Evolutionary conservation across 2,888 invertebrate species (phyloP), one percentile per base, ranked within the genome.

Genomic region (Nymphalis c-album): DNA sequence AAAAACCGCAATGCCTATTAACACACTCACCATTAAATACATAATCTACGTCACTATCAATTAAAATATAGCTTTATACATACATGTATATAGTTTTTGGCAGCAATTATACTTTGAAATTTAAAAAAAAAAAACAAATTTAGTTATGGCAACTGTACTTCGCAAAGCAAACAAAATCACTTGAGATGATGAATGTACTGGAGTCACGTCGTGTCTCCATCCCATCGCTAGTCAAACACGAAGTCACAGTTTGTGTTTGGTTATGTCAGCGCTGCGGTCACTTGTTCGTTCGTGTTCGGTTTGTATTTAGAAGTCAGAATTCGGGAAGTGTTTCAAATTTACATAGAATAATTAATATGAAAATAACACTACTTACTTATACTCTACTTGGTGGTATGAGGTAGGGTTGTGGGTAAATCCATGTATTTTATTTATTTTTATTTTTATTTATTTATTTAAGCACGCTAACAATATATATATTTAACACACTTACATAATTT

Each of bases 161-260:
- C 13, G 13, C 2, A 55, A 55, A 17, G 40, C 18, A 35, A 57
- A 40, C 57, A 40, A 13, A 40, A 40, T 8, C 35, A 18, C 35
- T 40, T 57, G 35, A 18, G 57, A 40, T 40, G 35, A 57, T 18
- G 57, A 18, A 57, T 40, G 57, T 57, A 57, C 57, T 18, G 13
- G 40, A 40, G 18, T 40, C 57, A 40, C 40, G 26, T n/a, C 40
- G 40, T 57, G 57, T 13, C 57, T 40, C 18, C 8, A 35, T 35
- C 18, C 35, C 31, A n/a, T 55, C 53, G 53, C 53, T 57, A 57
- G 57, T 57, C 57, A 57, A 57, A 57, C 40, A 57, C 18, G 35
- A 57, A 57, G 35, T 57, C 40, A 18, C 18, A 57, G 57, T 40
- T 57, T 7, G 35, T 40, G 57, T 40, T 57, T 57, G 35, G 35